Evolutionary conservation across 2,888 invertebrate species (phyloP).

Genomic region (Silvanus unidentatus): DNA sequence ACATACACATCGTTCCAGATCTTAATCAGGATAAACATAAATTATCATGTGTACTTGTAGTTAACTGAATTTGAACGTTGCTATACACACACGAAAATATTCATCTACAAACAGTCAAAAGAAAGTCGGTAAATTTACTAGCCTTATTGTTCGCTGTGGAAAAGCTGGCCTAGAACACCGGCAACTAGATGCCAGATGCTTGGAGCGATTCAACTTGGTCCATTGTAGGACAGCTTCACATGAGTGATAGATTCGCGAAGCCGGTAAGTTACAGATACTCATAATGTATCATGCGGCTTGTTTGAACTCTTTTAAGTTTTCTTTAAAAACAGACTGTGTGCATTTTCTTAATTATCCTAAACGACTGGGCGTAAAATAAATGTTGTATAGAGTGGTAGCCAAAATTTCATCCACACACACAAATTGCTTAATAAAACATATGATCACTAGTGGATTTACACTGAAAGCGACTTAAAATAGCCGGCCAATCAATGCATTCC

Average conservation of each 20-base stretch:
- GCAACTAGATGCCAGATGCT: too few species aligned
- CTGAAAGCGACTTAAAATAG: too few species aligned
- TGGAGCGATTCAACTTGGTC: conserved; percentile 3
- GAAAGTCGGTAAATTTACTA: too few species aligned
- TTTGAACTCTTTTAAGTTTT: conserved; percentile 24
- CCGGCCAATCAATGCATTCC: too few species aligned
- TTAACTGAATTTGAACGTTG: neutral
- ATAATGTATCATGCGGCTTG: conserved; percentile 22
- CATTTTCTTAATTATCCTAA: conserved; percentile 24
- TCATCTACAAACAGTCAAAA: too few species aligned
- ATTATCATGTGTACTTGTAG: conserved; percentile 4
- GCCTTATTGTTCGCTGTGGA: too few species aligned
- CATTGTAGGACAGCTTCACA: conserved; percentile 12
- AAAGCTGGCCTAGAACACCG: too few species aligned
- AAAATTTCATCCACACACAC: neutral
- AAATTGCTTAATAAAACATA: conserved; percentile 4
- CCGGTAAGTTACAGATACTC: conserved; percentile 19
- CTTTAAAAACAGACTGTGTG: conserved; percentile 20
- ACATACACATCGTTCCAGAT: conserved; percentile 14
- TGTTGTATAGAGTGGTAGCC: neutral
- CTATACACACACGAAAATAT: too few species aligned
- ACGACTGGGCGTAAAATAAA: conserved; percentile 14
- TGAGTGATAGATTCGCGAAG: conserved; percentile 24
- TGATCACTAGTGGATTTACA: neutral
- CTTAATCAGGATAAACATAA: conserved; percentile 14